These are phyloP conservation scores for Caradrina kadenii DNA, from an alignment of 2,888 invertebrate genomes.

Conservation along the genomic window DNA sequence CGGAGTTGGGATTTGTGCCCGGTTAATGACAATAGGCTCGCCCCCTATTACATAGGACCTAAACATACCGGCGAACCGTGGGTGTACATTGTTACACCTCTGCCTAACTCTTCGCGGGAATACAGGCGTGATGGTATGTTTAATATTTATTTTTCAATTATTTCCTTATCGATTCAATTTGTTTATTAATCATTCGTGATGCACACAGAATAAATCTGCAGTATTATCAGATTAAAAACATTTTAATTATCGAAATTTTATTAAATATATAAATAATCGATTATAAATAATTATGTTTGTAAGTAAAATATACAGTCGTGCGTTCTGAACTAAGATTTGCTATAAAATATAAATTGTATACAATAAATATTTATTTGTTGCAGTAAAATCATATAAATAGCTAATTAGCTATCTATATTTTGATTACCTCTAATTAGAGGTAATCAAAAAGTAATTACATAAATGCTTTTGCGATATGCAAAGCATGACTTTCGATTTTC, in stretches of 20 bases:
- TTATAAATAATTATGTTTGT: constrained; percentile 8
- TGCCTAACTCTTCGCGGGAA: no score
- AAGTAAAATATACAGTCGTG: background rate
- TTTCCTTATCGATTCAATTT: background rate
- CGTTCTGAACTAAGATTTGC: background rate
- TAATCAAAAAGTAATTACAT: constrained; percentile 44
- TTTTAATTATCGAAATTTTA: background rate
- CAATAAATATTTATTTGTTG: constrained; percentile 7
- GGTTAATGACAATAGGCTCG: no score
- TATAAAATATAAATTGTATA: constrained; percentile 9
- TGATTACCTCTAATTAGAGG: no score
- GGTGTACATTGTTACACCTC: no score
- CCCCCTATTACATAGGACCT: no score
- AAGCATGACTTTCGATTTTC: constrained; percentile 35
- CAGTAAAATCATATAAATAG: background rate
- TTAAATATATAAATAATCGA: background rate
- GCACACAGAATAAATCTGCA: background rate
- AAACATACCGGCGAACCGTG: no score
- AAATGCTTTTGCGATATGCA: constrained; percentile 20
- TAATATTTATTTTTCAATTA: no score
- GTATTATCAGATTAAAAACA: background rate
- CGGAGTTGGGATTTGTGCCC: no score
- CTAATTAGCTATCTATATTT: no score
- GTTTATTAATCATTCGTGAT: background rate
- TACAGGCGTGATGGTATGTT: no score